Evolutionary conservation across 2,797 vertebrate genomes (phyloP), one percentile per base, ranked within the genome.

Genomic region (Callimico goeldii): DNA sequence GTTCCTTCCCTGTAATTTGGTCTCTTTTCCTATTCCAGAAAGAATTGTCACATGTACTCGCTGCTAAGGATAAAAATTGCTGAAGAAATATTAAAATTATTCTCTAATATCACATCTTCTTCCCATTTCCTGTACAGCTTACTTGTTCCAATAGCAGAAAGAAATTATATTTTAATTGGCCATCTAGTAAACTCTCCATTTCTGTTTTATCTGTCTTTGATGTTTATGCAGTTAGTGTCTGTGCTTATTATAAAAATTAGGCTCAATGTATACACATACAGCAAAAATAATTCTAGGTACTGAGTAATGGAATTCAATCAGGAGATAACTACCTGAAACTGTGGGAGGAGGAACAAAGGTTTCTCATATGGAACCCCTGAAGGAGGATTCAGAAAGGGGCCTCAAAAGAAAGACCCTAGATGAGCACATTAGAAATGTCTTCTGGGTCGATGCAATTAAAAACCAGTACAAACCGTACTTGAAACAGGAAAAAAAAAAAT

Each of bases 21-120:
- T 70, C 80, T 81, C 61, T 41, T 76, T 92, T 81, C 19, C 55
- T 79, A 39, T 48, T 85, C 39, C 55, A 73, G 58, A 52, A 72
- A 91, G 39, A 3, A n/a, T 28, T 33, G 41, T 15, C 52, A 72
- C 20, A 80, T 15, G 30, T 86, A 4, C 41, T 75, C 70, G 33
- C 43, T 72, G 36, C 41, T 84, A 86, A 96, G 55, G 72, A 76
- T 72, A 46, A 97, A 96, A 90, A 55, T 3, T 91, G 14, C 19
- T 39, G 64, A 91, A 70, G 20, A 75, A 70, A 90, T 73, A 52
- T 46, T n/a, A 67, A n/a, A n/a, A 67, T n/a, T 76, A 36, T 57
- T 81, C 46, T 91, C 43, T 73, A 70, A 41, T 48, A 79, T 77
- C 11, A 77, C 3, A 77, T 36, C 26, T 61, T 24, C 28, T 85